Evolutionary conservation across 2,797 vertebrate genomes (phyloP).

Genomic region (Ambastaia sidthimunki): DNA sequence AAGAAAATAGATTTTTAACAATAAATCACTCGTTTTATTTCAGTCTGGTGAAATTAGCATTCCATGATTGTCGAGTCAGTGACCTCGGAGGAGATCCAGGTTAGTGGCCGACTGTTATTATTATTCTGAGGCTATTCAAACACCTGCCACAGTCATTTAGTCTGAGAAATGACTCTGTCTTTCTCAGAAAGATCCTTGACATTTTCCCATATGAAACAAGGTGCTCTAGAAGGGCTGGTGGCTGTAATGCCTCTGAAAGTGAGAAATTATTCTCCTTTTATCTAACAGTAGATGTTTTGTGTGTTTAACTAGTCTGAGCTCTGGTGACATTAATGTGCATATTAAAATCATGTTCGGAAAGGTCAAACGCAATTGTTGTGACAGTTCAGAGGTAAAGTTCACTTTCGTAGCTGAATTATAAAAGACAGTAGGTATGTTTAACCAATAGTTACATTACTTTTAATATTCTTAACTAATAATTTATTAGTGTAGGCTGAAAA

Average conservation of each 20-base stretch:
- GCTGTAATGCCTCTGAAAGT: conserved; percentile 13
- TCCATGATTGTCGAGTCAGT: background rate
- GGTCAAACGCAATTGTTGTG: background rate
- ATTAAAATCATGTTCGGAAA: background rate
- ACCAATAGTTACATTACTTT: too few species aligned
- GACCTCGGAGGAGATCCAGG: conserved; percentile 46
- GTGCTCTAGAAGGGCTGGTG: background rate
- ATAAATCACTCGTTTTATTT: conserved; percentile 1
- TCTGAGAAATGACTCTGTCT: conserved; percentile 58
- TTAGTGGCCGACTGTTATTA: conserved; percentile 53
- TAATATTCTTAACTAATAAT: too few species aligned
- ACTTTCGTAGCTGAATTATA: too few species aligned
- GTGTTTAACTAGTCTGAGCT: background rate
- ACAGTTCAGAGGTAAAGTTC: too few species aligned
- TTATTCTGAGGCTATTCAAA: conserved; percentile 42
- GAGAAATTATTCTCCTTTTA: background rate
- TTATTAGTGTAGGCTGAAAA: too few species aligned
- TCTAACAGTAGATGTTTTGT: background rate
- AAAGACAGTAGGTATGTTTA: too few species aligned
- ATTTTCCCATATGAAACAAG: conserved; percentile 53
- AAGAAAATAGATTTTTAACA: background rate
- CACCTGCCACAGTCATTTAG: conserved; percentile 59
- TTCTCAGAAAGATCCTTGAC: conserved; percentile 55
- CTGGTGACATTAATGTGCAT: background rate
- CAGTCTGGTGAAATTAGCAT: background rate